Evolutionary conservation across 2,888 invertebrate species (phyloP).

Genomic region (Anthrax anthrax): DNA sequence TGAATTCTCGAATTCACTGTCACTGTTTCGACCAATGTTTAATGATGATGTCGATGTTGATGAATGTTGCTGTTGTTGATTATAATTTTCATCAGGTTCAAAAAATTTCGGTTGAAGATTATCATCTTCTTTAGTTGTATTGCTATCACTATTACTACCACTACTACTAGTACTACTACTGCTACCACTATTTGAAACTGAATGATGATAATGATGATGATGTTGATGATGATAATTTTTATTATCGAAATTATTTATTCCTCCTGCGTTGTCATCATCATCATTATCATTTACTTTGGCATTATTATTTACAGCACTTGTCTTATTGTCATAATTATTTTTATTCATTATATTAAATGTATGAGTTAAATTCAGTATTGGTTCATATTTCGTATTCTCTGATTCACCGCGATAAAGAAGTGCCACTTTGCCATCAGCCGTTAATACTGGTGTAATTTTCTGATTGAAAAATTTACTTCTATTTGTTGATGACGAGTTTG

Average conservation of each 20-base stretch:
- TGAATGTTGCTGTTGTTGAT: conserved; percentile 4
- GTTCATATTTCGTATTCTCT: conserved; percentile 35
- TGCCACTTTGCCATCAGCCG: conserved; percentile 37
- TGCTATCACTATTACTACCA: conserved; percentile 7
- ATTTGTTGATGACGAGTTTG: conserved; percentile 7
- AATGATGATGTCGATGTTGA: conserved; percentile 6
- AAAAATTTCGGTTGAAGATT: not conserved
- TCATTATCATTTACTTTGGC: conserved; percentile 18
- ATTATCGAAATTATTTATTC: not conserved
- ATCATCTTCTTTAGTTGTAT: conserved; percentile 12
- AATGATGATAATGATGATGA: not conserved
- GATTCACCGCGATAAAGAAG: conserved; percentile 36
- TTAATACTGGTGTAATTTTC: conserved; percentile 36
- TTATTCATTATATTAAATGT: conserved; percentile 23
- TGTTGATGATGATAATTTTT: not conserved
- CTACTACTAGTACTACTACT: conserved; percentile 6
- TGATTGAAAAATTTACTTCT: conserved; percentile 27
- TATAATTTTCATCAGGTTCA: not conserved
- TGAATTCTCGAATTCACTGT: conserved; percentile 23
- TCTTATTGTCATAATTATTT: conserved; percentile 17
- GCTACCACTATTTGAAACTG: not conserved
- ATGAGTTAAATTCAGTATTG: conserved; percentile 30
- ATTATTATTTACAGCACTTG: conserved; percentile 7
- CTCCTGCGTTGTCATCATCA: conserved; percentile 16
- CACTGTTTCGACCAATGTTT: not conserved